phyloP scores from a whole-genome alignment of 2,797 vertebrate species.

The Sandelia bainsii region DNA sequence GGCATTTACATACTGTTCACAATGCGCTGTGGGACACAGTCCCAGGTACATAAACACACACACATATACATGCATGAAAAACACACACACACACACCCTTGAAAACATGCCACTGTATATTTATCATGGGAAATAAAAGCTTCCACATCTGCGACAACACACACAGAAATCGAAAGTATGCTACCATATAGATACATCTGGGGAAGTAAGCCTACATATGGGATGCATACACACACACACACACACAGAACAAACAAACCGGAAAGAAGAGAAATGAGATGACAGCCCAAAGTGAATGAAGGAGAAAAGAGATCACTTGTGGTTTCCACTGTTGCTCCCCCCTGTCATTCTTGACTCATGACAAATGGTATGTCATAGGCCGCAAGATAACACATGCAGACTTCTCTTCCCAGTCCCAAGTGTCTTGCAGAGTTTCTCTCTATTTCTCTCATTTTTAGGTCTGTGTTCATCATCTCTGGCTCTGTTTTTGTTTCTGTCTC shows the following conservation, averaged over 20 bases:
- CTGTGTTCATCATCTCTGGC: constrained; percentile 9
- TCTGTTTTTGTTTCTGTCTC: constrained; percentile 27
- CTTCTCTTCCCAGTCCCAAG: constrained; percentile 14
- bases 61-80: constrained; percentile 13
- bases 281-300: constrained; percentile 38
- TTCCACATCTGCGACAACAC: constrained; percentile 15
- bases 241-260: constrained; percentile 42
- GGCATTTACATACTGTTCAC: constrained; percentile 67
- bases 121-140: constrained; percentile 37
- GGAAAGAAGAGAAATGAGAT: constrained; percentile 14
- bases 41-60: constrained; percentile 32
- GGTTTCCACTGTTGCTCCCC: constrained; percentile 45
- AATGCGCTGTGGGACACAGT: constrained; percentile 42
- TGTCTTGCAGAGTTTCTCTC: constrained; percentile 4
- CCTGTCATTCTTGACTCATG: constrained; percentile 61
- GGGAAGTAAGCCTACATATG: constrained; percentile 13
- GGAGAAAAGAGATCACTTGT: constrained; percentile 50
- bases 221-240: constrained; percentile 4
- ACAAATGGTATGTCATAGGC: constrained; percentile 55
- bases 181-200: constrained; percentile 2
- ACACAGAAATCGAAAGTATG: neutral
- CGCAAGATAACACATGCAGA: constrained; percentile 49
- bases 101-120: constrained; percentile 25
- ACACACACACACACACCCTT: constrained; percentile 2
- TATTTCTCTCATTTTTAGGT: constrained; percentile 23